Base-by-base conservation (phyloP, 2,888 invertebrate species). In the Noctuana brunneofusca region DNA sequence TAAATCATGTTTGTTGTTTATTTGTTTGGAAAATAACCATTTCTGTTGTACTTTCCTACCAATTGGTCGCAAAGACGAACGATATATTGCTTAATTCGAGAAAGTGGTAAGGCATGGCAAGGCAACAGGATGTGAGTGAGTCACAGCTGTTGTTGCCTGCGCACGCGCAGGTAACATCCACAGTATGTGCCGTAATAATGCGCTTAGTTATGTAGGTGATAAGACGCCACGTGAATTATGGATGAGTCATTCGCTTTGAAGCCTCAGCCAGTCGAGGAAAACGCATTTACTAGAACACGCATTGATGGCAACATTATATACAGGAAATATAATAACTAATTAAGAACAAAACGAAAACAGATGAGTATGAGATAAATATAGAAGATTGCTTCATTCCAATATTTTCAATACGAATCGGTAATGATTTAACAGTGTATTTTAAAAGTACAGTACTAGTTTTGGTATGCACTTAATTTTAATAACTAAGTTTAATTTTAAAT, bases 81-180 rank as follows among this genome's bases (percentile, higher is more conserved):
- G 41, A 43, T 43, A 43, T 67, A 65, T 68, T 68, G 68, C 64
- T 58, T 65, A 74, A 77, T 78, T 73, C 76, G 88, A 81, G 89
- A 90, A 90, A 89, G 89, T 86, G 72, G 72, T 69, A 83, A 22
- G 50, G 77, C 79, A 78, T n/a, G n/a, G n/a, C n/a, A n/a, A n/a
- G n/a, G n/a, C 80, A 89, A 85, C 89, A 88, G 89, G 89, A 89
- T 89, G 81, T 82, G 24, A 30, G 66, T 86, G 86, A 87, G 77
- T 88, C 86, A 88, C 71, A 68, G 71, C 69, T 73, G 78, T 75
- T 76, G 82, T 80, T 82, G 80, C 81, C 84, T 75, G 77, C 83
- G 84, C 86, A 80, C 84, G 86, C 87, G 85, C 86, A 86, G 87
- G 89, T 87, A 87, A 76, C 78, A 77, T 84, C 83, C 77, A 81